Evolutionary conservation across 2,113 vertebrate species (phyloP).

Genomic region (Scomber scombrus): DNA sequence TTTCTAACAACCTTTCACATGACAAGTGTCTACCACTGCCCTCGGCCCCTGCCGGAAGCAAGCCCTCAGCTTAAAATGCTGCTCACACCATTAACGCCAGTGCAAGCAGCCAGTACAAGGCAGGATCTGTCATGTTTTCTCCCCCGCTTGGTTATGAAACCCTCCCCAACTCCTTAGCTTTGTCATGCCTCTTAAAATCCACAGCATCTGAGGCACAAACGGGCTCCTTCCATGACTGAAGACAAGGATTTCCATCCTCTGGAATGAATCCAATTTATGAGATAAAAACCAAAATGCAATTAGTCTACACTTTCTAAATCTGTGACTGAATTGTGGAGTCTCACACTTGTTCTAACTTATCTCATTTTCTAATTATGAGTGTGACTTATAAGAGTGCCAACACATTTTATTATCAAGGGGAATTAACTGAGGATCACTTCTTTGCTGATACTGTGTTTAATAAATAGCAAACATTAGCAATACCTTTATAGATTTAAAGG

Average conservation of each 20-base stretch:
- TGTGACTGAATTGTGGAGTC: constrained; percentile 62
- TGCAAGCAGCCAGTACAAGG: constrained; percentile 31
- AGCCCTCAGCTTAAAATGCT: constrained; percentile 36
- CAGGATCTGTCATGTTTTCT: constrained; percentile 59
- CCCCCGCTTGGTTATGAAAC: constrained; percentile 25
- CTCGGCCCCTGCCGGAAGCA: constrained; percentile 34
- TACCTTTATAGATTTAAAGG: constrained; percentile 27
- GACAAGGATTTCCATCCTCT: constrained; percentile 57
- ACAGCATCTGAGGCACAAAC: constrained; percentile 10
- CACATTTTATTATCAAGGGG: constrained; percentile 35
- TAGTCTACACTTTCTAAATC: constrained; percentile 69
- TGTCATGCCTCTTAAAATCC: constrained; percentile 38
- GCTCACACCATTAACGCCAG: constrained; percentile 50
- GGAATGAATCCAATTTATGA: constrained; percentile 72
- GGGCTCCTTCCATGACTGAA: constrained; percentile 42
- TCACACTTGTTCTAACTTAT: constrained; percentile 61
- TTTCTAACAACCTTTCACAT: constrained; percentile 61
- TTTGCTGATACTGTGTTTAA: constrained; percentile 43
- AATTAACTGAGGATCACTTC: constrained; percentile 34
- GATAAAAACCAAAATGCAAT: constrained; percentile 77
- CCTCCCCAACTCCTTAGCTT: constrained; percentile 39
- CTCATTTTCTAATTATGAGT: constrained; percentile 62
- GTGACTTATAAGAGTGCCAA: constrained; percentile 39
- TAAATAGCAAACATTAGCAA: constrained; percentile 46
- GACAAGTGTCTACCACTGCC: constrained; percentile 45